These are phyloP conservation scores for Sebastolobus altivelis DNA, from an alignment of 2,797 vertebrate species.

Conservation along the genomic window DNA sequence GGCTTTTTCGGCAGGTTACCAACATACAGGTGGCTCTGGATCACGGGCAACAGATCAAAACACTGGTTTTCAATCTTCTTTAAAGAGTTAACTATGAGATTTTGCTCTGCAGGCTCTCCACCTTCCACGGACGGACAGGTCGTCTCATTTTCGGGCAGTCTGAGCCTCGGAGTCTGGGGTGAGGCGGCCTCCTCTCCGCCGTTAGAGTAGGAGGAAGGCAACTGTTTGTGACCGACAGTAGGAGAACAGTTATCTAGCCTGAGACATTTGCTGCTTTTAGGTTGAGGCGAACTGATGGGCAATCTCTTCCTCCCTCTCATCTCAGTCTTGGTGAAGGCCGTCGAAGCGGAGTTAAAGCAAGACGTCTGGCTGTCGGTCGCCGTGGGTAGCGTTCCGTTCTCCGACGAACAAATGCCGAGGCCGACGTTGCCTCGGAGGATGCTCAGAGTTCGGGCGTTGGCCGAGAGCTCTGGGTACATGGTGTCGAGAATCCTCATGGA, in stretches of 20 bases:
- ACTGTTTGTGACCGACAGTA: neutral
- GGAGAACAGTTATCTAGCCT: constrained; percentile 82
- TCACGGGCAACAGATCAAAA: constrained; percentile 93
- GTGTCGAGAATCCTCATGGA: constrained; percentile 95
- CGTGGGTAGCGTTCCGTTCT: constrained; percentile 69
- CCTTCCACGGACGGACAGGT: neutral
- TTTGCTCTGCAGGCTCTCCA: constrained; percentile 20
- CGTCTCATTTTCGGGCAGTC: neutral
- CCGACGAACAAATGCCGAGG: constrained; percentile 78
- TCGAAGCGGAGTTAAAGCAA: constrained; percentile 90
- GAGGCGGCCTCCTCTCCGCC: constrained; percentile 40
- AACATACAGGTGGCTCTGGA: constrained; percentile 88
- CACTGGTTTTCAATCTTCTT: constrained; percentile 86
- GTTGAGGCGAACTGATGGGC: constrained; percentile 59
- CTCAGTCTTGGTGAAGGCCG: constrained; percentile 93
- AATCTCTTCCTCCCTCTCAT: constrained; percentile 80
- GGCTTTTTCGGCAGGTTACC: constrained; percentile 90
- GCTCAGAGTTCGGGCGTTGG: constrained; percentile 92
- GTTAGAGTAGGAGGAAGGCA: constrained; percentile 20
- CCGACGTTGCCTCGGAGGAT: constrained; percentile 93
- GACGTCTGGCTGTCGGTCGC: constrained; percentile 82
- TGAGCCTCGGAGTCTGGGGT: neutral
- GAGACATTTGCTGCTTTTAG: constrained; percentile 88
- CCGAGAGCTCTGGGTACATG: constrained; percentile 97
- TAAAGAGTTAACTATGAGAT: constrained; percentile 54